Conservation (phyloP, 2,888 invertebrate genomes). For the Ctena decussata region DNA sequence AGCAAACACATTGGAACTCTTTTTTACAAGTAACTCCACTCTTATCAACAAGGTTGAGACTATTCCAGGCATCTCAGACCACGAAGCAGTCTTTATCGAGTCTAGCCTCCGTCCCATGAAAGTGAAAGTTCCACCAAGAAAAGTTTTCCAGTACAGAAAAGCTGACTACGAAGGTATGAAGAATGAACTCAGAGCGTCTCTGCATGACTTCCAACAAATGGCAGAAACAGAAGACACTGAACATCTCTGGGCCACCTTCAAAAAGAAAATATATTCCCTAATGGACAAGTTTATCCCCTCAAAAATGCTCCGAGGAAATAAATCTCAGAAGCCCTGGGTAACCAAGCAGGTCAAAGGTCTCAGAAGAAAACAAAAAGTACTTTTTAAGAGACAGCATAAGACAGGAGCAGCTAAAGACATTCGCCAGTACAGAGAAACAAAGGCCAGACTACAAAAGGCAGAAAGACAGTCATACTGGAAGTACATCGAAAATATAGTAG, state of each 20-base stretch:
- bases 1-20: not conserved
- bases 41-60: not conserved
- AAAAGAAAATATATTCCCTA: not conserved
- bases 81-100: not conserved
- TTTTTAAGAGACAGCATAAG: not conserved
- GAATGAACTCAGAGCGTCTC: not conserved
- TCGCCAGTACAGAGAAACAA: too few species aligned
- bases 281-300: too few species aligned
- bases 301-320: too few species aligned
- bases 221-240: not conserved
- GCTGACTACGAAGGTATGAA: not conserved
- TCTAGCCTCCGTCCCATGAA: not conserved
- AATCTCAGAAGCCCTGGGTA: too few species aligned
- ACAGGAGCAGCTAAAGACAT: not conserved
- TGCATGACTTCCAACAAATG: not conserved
- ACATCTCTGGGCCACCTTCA: not conserved
- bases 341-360: too few species aligned
- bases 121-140: not conserved
- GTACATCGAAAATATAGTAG: too few species aligned
- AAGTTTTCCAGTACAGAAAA: not conserved
- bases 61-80: not conserved
- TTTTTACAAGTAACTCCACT: not conserved
- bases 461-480: too few species aligned
- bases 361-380: not conserved
- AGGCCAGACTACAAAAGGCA: not conserved